Conservation (phyloP, 2,113 vertebrate species). For the Phrynosoma platyrhinos region DNA sequence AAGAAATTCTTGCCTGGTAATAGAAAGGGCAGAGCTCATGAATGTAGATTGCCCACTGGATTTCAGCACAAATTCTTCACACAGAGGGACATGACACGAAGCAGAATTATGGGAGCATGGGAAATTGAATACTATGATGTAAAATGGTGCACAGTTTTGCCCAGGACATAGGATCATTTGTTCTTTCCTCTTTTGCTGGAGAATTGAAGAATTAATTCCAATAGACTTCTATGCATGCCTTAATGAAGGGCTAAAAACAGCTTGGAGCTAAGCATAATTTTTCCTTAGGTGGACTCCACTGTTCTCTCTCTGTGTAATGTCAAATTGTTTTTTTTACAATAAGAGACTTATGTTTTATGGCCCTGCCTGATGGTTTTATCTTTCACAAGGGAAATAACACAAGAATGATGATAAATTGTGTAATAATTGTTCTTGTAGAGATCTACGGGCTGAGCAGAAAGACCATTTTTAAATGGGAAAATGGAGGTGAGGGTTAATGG, state of each 20-base stretch:
- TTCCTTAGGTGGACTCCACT: constrained; percentile 40
- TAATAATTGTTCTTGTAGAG: constrained; percentile 45
- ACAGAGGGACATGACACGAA: not conserved
- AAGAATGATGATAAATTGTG: constrained; percentile 60
- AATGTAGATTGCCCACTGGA: constrained; percentile 13
- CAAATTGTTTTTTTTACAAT: constrained; percentile 47
- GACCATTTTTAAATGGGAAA: constrained; percentile 47
- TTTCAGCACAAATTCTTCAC: constrained; percentile 16
- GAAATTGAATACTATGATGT: constrained; percentile 12
- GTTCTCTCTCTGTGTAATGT: constrained; percentile 10
- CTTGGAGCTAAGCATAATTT: not conserved
- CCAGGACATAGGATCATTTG: not conserved
- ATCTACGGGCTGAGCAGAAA: constrained; percentile 38
- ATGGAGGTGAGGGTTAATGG: constrained; percentile 46
- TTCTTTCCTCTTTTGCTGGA: not conserved
- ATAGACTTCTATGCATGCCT: not conserved
- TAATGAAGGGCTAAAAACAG: not conserved
- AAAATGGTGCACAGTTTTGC: constrained; percentile 3
- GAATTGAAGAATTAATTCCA: rapidly evolving
- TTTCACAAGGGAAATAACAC: constrained; percentile 64
- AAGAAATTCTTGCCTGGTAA: not conserved
- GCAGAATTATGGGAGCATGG: constrained; percentile 5
- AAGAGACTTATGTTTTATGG: constrained; percentile 27
- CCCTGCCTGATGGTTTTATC: constrained; percentile 46
- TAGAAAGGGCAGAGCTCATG: not conserved